phyloP scores from a whole-genome alignment of 2,797 vertebrate genomes.

The Schizopygopsis malacanthus region DNA sequence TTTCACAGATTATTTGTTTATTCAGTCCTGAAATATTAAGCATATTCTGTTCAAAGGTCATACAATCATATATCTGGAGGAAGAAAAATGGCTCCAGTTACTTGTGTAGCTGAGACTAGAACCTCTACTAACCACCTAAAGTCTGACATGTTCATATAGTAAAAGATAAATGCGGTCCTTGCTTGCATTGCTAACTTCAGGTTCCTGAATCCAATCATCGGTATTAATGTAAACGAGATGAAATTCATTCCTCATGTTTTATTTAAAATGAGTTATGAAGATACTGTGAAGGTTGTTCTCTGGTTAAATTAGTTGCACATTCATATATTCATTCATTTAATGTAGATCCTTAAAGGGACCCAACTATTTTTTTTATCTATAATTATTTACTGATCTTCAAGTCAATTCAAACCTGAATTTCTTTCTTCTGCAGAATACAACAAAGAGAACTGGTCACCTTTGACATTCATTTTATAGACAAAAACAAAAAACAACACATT shows the following conservation, averaged over 20 bases:
- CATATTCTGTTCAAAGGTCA: slow-evolving; percentile 44
- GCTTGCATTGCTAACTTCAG: not conserved
- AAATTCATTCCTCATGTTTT: slow-evolving; percentile 17
- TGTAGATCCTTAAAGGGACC: not conserved
- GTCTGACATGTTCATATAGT: slow-evolving; percentile 9
- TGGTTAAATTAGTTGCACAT: slow-evolving; percentile 7
- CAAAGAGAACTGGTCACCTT: not conserved
- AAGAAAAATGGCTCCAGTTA: slow-evolving; percentile 49
- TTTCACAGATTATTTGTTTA: slow-evolving; percentile 46
- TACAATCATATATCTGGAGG: slow-evolving; percentile 54
- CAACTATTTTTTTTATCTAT: too few relatives aligned
- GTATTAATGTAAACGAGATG: slow-evolving; percentile 31
- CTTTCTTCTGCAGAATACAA: not conserved
- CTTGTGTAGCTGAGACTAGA: slow-evolving; percentile 33
- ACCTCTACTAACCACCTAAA: slow-evolving; percentile 16
- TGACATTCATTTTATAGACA: not conserved
- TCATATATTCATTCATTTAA: slow-evolving; percentile 19
- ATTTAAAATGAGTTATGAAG: slow-evolving; percentile 28
- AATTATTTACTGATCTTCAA: not conserved
- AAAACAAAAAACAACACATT: not conserved
- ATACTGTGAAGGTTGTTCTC: not conserved
- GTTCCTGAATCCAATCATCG: slow-evolving; percentile 24
- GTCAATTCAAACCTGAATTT: not conserved
- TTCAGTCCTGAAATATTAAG: slow-evolving; percentile 36
- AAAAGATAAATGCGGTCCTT: not conserved